phyloP scores from a whole-genome alignment of 2,797 vertebrate genomes.

The Cottoperca gobio region DNA sequence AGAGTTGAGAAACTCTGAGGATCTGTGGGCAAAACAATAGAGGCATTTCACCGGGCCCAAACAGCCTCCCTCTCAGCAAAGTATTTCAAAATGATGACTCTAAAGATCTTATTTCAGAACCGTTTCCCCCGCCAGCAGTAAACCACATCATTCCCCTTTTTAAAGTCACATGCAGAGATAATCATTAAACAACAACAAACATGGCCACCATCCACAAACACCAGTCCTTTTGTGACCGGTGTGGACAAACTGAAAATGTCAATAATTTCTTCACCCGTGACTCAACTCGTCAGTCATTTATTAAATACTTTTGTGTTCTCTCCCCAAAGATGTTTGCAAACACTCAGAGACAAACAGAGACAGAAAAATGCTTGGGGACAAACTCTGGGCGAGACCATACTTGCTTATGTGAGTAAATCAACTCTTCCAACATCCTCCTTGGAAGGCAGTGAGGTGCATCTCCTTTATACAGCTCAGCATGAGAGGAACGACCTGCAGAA shows the following conservation, averaged over 20 bases:
- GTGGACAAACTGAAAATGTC: neutral
- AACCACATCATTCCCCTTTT: slow-evolving; percentile 6
- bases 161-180: slow-evolving; percentile 9
- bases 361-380: neutral
- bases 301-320: slow-evolving; percentile 16
- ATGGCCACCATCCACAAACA: neutral
- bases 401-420: neutral
- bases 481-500: neutral
- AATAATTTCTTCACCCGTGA: neutral
- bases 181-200: slow-evolving; percentile 30
- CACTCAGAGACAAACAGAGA: neutral
- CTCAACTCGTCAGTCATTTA: slow-evolving; percentile 1
- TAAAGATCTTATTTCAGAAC: slow-evolving; percentile 64
- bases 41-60: slow-evolving; percentile 58
- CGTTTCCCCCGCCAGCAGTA: neutral
- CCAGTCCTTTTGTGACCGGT: slow-evolving; percentile 1
- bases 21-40: slow-evolving; percentile 71
- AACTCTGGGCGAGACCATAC: slow-evolving; percentile 28
- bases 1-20: slow-evolving; percentile 57
- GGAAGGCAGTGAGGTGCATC: rapidly evolving
- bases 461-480: neutral
- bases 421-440: neutral
- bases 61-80: slow-evolving; percentile 64
- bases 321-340: slow-evolving; percentile 18
- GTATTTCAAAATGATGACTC: slow-evolving; percentile 62